These are phyloP conservation scores for Hemistola chrysoprasaria DNA, from an alignment of 2,888 invertebrate genomes.

Conservation along the genomic window DNA sequence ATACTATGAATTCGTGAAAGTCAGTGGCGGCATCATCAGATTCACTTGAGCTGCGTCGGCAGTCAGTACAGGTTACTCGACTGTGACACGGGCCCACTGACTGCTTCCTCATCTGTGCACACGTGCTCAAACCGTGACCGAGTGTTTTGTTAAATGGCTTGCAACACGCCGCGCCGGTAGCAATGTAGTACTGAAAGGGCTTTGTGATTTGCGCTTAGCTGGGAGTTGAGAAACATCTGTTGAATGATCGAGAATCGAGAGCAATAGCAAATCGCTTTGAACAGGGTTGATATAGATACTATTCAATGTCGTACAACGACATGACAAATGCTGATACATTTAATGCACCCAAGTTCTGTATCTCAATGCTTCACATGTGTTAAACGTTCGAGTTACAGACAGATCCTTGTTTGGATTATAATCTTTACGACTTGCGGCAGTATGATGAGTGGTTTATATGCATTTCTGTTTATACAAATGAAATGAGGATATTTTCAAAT, in stretches of 20 bases:
- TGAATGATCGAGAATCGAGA: background rate
- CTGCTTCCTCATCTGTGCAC: constrained; percentile 25
- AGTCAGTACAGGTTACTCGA: constrained; percentile 42
- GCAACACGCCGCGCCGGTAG: constrained; percentile 32
- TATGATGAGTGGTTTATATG: too few species aligned
- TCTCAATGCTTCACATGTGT: too few species aligned
- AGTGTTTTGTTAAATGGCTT: constrained; percentile 54
- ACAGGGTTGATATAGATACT: too few species aligned
- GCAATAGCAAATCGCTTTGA: too few species aligned
- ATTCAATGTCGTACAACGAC: too few species aligned
- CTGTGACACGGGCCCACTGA: constrained; percentile 46
- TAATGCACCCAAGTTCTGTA: too few species aligned
- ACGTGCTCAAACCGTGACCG: constrained; percentile 60
- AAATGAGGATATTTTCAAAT: too few species aligned
- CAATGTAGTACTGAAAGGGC: constrained; percentile 36
- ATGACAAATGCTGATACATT: too few species aligned
- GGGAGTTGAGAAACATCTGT: constrained; percentile 5
- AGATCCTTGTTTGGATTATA: too few species aligned
- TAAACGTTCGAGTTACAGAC: too few species aligned
- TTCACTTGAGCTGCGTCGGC: constrained; percentile 28
- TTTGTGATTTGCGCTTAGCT: constrained; percentile 27
- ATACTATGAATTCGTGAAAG: constrained; percentile 20
- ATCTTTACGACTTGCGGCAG: too few species aligned
- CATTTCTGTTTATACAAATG: too few species aligned
- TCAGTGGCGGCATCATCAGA: constrained; percentile 21